phyloP scores from a whole-genome alignment of 1,140 invertebrate species.

The Anoplolepis gracilipes region DNA sequence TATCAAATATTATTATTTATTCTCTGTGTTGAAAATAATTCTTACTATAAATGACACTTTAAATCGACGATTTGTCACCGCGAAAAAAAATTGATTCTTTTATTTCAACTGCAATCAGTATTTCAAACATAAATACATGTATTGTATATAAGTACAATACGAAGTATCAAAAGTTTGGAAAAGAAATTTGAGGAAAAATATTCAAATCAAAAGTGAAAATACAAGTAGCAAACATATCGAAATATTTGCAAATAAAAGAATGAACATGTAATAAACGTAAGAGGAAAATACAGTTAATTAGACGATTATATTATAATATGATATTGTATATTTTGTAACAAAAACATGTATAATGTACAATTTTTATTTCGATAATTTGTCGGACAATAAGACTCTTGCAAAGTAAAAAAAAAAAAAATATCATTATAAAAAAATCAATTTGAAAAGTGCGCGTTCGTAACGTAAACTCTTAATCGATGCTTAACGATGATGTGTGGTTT shows the following conservation, averaged over 20 bases:
- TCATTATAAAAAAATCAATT: slow-evolving; percentile 1
- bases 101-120: not conserved
- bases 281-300: not conserved
- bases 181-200: not conserved
- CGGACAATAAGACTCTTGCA: not conserved
- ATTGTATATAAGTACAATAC: not conserved
- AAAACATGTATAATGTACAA: not conserved
- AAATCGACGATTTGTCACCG: not conserved
- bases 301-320: not conserved
- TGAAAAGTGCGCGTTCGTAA: not conserved
- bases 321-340: not conserved
- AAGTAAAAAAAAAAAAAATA: not conserved
- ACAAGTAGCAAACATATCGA: not conserved
- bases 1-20: slow-evolving; percentile 11
- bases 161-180: not conserved
- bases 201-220: not conserved
- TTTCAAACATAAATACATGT: not conserved
- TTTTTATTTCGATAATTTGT: not conserved
- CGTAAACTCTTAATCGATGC: not conserved
- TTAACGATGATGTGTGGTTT: not conserved
- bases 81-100: not conserved
- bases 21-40: not conserved
- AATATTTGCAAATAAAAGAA: not conserved
- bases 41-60: not conserved
- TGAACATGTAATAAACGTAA: not conserved